Conservation (phyloP, 2,113 vertebrate species). For the Syngnathus typhle region DNA sequence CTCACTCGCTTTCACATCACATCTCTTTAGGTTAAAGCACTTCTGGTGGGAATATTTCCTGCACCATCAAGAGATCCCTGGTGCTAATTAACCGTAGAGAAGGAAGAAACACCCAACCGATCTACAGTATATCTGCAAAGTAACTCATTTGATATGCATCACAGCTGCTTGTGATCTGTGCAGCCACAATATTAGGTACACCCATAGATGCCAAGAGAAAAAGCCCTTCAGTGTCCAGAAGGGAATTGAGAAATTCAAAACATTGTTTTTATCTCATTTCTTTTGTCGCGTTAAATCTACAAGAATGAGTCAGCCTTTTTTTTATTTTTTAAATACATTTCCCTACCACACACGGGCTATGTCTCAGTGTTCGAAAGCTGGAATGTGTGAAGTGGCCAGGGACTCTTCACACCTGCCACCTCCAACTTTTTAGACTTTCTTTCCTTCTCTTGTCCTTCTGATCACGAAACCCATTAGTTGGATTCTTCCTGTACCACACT, state of each 20-base stretch:
- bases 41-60: constrained; percentile 10
- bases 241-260: too few relatives aligned
- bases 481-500: background rate
- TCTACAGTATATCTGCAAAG: background rate
- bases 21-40: constrained; percentile 28
- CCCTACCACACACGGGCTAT: background rate
- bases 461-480: background rate
- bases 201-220: too few relatives aligned
- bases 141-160: background rate
- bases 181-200: background rate
- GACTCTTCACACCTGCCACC: background rate
- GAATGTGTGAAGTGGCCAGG: background rate
- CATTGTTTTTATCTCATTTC: too few relatives aligned
- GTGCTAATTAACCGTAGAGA: constrained; percentile 26
- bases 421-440: background rate
- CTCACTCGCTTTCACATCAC: constrained; percentile 20
- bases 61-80: constrained; percentile 12
- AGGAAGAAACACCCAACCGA: background rate
- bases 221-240: too few relatives aligned
- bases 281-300: background rate
- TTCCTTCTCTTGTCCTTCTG: background rate
- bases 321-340: background rate
- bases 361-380: background rate
- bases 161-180: background rate
- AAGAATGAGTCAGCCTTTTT: background rate